Evolutionary conservation across 2,888 invertebrate species (phyloP).

Genomic region (Drosophila austrosaltans): DNA sequence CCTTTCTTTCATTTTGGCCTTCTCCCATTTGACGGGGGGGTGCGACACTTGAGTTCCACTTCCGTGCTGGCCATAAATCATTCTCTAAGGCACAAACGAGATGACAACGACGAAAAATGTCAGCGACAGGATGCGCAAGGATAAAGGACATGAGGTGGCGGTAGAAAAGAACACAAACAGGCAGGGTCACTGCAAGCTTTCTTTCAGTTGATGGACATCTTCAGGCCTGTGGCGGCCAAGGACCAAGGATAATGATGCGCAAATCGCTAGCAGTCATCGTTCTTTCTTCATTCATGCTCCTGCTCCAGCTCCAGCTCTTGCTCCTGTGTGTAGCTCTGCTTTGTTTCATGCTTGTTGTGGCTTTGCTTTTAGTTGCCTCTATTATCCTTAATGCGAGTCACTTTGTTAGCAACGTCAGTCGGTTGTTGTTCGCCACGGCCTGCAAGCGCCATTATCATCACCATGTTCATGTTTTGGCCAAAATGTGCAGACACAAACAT

Average conservation of each 20-base stretch:
- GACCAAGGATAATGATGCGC: conserved; percentile 73
- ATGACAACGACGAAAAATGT: conserved; percentile 70
- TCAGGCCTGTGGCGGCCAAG: conserved; percentile 60
- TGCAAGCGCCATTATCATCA: conserved; percentile 78
- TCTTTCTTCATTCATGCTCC: conserved; percentile 54
- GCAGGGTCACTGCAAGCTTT: conserved; percentile 53
- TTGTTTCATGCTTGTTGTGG: conserved; percentile 66
- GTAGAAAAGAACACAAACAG: conserved; percentile 2
- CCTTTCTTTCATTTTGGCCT: conserved; percentile 14
- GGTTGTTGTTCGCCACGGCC: conserved; percentile 41
- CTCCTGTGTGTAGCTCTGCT: conserved; percentile 47
- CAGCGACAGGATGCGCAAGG: conserved; percentile 66
- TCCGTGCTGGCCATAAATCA: conserved; percentile 62
- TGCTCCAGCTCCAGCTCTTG: conserved; percentile 5
- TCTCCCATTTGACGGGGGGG: conserved; percentile 12
- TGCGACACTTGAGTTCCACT: conserved; percentile 55
- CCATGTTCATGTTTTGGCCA: conserved; percentile 42
- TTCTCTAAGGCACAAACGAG: conserved; percentile 51
- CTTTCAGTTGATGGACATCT: conserved; percentile 66
- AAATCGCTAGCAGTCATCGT: conserved; percentile 70
- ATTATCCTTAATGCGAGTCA: conserved; percentile 79
- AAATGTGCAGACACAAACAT: conserved; percentile 65
- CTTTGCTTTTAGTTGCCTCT: conserved; percentile 76
- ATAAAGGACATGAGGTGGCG: conserved; percentile 33
- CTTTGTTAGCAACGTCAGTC: conserved; percentile 78